Conservation (phyloP, 2,113 vertebrate species). For the Taurulus bubalis region DNA sequence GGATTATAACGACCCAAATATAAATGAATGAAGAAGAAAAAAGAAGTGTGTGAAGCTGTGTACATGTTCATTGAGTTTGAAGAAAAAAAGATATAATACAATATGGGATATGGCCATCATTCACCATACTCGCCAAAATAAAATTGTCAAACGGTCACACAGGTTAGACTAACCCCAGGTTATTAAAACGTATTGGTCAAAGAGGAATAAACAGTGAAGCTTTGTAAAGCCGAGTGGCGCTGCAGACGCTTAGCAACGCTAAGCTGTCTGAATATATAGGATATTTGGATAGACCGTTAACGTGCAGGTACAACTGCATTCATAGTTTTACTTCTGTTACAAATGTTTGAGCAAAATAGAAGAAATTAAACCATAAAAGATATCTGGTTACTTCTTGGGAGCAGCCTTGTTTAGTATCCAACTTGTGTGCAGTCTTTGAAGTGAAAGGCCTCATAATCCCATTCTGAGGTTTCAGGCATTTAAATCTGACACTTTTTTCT, state of each 20-base stretch:
- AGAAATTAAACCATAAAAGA: background rate
- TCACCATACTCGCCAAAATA: background rate
- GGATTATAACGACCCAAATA: background rate
- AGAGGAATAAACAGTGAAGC: background rate
- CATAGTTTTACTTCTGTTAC: background rate
- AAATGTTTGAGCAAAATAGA: background rate
- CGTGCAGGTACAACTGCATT: background rate
- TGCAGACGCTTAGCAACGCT: background rate
- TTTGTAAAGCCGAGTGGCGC: background rate
- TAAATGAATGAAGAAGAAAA: background rate
- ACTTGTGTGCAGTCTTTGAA: slow-evolving; percentile 7
- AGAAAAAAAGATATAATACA: background rate
- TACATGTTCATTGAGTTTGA: background rate
- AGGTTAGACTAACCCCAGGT: background rate
- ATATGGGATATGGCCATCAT: background rate
- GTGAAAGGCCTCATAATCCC: slow-evolving; percentile 35
- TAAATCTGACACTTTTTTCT: slow-evolving; percentile 40
- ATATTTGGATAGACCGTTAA: background rate
- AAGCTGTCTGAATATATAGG: background rate
- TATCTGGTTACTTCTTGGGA: background rate
- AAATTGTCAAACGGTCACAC: background rate
- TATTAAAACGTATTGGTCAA: background rate
- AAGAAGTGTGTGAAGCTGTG: background rate
- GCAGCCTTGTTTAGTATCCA: slow-evolving; percentile 8
- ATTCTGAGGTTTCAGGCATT: slow-evolving; percentile 34